Conservation (phyloP, 2,888 invertebrate species). For the Agrochola circellaris region DNA sequence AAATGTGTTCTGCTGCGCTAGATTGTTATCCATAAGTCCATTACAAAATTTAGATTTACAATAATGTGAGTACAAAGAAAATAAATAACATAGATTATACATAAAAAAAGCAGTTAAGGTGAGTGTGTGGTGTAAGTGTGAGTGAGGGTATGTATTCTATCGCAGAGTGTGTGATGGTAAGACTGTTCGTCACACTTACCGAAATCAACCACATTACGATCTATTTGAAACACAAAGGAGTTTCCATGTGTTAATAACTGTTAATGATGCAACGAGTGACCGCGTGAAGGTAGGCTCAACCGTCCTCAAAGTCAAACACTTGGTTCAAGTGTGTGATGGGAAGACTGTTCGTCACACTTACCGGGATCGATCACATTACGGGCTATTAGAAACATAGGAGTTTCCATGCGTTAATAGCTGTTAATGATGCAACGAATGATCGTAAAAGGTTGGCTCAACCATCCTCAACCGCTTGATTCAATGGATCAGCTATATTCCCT, state of each 20-base stretch:
- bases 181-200: no score
- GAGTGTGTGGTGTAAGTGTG: no score
- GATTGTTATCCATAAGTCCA: no score
- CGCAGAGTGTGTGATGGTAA: background rate
- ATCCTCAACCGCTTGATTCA: background rate
- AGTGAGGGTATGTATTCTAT: no score
- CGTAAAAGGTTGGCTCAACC: background rate
- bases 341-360: no score
- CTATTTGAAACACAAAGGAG: background rate
- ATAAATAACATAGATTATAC: no score
- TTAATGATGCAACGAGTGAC: background rate
- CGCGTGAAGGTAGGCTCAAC: background rate
- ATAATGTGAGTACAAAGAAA: no score
- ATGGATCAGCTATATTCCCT: constrained; percentile 3
- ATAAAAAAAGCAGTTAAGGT: no score
- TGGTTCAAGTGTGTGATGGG: background rate
- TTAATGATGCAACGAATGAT: background rate
- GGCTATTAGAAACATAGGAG: background rate
- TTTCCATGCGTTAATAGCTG: background rate
- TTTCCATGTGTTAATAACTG: background rate
- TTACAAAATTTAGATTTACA: no score
- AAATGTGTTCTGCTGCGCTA: no score
- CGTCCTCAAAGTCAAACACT: no score
- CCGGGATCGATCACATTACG: background rate
- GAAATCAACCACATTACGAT: background rate